phyloP scores from a whole-genome alignment of 2,888 invertebrate species.

The Apodemia mormo region DNA sequence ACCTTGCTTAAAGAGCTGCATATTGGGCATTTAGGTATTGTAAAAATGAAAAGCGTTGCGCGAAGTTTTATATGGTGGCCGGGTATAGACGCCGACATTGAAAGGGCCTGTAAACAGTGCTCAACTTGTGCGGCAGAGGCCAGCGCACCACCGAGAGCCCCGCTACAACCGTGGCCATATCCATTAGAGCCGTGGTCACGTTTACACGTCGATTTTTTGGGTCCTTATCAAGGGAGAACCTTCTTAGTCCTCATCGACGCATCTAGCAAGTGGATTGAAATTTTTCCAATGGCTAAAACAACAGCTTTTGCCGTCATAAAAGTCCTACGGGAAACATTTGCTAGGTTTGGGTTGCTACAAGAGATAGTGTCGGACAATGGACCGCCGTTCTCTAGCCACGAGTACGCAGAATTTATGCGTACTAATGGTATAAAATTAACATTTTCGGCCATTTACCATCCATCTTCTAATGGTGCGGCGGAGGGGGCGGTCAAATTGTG shows the following conservation, averaged over 20 bases:
- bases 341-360: background rate
- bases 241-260: too few species aligned
- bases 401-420: too few species aligned
- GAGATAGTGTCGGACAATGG: background rate
- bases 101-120: slow-evolving; percentile 31
- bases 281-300: too few species aligned
- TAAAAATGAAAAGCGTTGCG: slow-evolving; percentile 39
- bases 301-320: too few species aligned
- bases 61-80: slow-evolving; percentile 40
- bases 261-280: too few species aligned
- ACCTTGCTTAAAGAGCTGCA: background rate
- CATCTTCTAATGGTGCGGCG: background rate
- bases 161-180: slow-evolving; percentile 34
- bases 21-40: slow-evolving; percentile 34
- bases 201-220: slow-evolving; percentile 36
- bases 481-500: too few species aligned
- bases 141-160: slow-evolving; percentile 24
- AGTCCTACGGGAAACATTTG: too few species aligned
- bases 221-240: background rate
- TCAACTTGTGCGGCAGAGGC: slow-evolving; percentile 24
- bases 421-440: too few species aligned
- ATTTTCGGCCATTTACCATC: too few species aligned
- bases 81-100: slow-evolving; percentile 36
- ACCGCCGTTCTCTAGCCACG: too few species aligned
- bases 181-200: slow-evolving; percentile 30